A percentile compares a stretch with the other conserved stretches of the same genome.
These are phyloP conservation scores for Axinella damicornis DNA, from an alignment of 37 sponge, comb jelly and placozoan species.

Conservation along the genomic window DNA sequence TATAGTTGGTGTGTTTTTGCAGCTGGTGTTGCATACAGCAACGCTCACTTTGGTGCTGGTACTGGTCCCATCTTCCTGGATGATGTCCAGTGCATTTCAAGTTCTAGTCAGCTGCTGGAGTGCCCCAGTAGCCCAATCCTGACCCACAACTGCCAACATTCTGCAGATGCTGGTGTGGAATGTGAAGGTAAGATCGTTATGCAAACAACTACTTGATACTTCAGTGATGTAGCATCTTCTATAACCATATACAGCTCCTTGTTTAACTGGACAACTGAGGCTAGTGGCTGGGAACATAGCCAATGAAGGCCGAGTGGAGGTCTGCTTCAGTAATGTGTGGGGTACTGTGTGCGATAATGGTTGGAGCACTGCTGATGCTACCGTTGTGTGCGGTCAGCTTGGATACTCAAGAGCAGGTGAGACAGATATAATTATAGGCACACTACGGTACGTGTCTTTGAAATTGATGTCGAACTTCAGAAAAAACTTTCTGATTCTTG, in stretches of 20 bases:
- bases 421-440: no score
- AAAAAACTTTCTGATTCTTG: no score
- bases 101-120: neutral
- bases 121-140: constrained; percentile 26
- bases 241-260: no score
- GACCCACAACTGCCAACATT: neutral
- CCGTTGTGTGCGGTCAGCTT: constrained; percentile 23
- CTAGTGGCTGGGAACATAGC: no score
- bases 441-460: no score
- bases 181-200: constrained; percentile 27
- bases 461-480: no score
- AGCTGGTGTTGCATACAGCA: constrained; percentile 3
- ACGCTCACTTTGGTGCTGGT: constrained; percentile 9
- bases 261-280: no score
- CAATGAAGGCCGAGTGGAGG: no score
- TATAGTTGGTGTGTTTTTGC: neutral
- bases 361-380: constrained; percentile 11
- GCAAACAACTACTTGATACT: no score
- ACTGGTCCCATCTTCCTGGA: constrained; percentile 13
- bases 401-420: constrained; percentile 6
- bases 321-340: no score
- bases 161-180: constrained; percentile 14
- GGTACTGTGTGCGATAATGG: no score
- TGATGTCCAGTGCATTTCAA: neutral
- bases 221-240: no score